Evolutionary conservation across 2,888 invertebrate species (phyloP).

Genomic region (Tenthredo distinguenda): DNA sequence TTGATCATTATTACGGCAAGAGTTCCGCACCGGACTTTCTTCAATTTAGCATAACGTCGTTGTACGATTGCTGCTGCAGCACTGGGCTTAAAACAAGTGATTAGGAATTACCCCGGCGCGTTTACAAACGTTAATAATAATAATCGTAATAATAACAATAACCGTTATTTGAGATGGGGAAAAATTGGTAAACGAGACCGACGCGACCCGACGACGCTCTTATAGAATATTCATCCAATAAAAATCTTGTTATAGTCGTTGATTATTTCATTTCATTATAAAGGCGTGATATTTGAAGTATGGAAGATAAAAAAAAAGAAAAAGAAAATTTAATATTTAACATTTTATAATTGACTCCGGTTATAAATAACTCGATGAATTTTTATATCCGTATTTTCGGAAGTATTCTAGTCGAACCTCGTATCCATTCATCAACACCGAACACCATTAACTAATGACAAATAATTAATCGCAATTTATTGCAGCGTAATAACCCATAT

Average conservation of each 20-base stretch:
- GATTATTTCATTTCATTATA: neutral
- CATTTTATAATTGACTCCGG: neutral
- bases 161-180: neutral
- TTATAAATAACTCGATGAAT: neutral
- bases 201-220: neutral
- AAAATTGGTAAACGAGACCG: neutral
- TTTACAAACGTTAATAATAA: neutral
- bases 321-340: neutral
- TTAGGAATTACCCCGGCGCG: neutral
- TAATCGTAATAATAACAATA: neutral
- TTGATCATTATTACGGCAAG: neutral
- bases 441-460: constrained; percentile 13
- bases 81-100: neutral
- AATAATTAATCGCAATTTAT: constrained; percentile 12
- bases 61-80: neutral
- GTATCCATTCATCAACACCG: neutral
- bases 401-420: neutral
- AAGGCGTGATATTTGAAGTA: neutral
- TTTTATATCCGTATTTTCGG: neutral
- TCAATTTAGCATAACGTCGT: neutral
- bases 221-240: neutral
- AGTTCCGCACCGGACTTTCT: neutral
- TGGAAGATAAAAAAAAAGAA: neutral
- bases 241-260: neutral
- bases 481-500: neutral